A percentile compares a stretch with the other conserved stretches of the same genome.
phyloP scores from a whole-genome alignment of 2,888 invertebrate species.

The Carterocephalus palaemon region DNA sequence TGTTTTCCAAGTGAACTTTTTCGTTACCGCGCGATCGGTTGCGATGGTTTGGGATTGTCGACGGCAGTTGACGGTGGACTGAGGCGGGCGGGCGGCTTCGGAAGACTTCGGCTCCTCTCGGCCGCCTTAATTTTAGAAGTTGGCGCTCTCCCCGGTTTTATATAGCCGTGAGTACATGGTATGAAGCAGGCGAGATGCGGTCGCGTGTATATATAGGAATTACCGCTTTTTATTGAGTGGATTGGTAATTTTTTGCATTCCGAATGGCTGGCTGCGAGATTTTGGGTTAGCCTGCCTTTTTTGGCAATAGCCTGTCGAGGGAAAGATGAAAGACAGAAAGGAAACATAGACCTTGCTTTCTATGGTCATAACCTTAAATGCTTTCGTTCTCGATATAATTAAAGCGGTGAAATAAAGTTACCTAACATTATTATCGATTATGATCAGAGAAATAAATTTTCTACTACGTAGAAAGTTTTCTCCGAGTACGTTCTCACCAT shows the following conservation, averaged over 20 bases:
- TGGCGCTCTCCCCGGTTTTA: slow-evolving; percentile 81
- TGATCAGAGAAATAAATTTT: too few relatives aligned
- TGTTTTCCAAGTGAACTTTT: slow-evolving; percentile 56
- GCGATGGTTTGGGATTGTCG: slow-evolving; percentile 64
- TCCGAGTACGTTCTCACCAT: too few relatives aligned
- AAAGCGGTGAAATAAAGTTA: too few relatives aligned
- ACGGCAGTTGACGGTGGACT: slow-evolving; percentile 74
- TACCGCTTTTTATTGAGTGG: slow-evolving; percentile 74
- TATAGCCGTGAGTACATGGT: slow-evolving; percentile 79
- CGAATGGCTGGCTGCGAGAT: slow-evolving; percentile 49
- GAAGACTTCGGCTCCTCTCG: slow-evolving; percentile 66
- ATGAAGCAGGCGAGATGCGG: slow-evolving; percentile 77
- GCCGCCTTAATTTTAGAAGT: slow-evolving; percentile 80
- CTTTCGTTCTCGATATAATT: too few relatives aligned
- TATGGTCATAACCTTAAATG: too few relatives aligned
- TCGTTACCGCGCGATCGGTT: slow-evolving; percentile 64
- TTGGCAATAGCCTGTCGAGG: too few relatives aligned
- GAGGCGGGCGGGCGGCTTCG: slow-evolving; percentile 75
- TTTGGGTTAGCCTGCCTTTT: slow-evolving; percentile 49
- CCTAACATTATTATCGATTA: too few relatives aligned
- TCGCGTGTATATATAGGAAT: slow-evolving; percentile 74
- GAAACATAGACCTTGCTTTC: too few relatives aligned
- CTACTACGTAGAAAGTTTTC: too few relatives aligned
- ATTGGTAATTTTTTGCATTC: slow-evolving; percentile 71
- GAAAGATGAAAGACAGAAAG: too few relatives aligned